Base-by-base conservation (phyloP, 1,140 invertebrate species). In the Trichoplusia ni region DNA sequence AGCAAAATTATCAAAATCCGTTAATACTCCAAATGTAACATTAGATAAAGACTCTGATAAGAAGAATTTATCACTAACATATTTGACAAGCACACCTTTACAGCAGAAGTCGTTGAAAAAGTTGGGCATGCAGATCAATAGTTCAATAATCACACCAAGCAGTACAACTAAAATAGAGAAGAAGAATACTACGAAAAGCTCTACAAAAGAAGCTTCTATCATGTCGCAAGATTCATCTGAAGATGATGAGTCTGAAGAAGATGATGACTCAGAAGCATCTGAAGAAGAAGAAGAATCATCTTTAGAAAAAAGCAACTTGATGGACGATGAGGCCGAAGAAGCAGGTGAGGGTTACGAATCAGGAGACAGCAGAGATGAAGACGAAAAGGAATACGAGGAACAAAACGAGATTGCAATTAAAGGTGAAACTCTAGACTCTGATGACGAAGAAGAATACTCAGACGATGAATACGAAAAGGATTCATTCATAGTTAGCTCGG, bases 391-490 rank as follows among this genome's bases (percentile, higher is more conserved):
- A 29, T 88, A 86, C 62, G 79, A 78, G 66, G 60, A 72, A 62
- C 77, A 87, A 46, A 77, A 90, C 70, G 81, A 88, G 71, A 80
- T 90, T 23, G 13, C 77, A 51, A 82, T 87, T 47, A 84, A 78
- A 64, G 88, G 86, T 21, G 85, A 84, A 79, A 90, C 88, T 4
- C 66, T 90, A 38, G 71, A 81, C 18, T 81, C 81, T 16, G 46
- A 49, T 31, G 81, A 88, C 27, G 80, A 84, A 11, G 80, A 84
- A 21, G 81, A 86, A 7, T 59, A 79, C 31, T 85, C 85, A 29
- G 67, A 82, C 67, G 83, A 89, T 19, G 82, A 89, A 59, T 90
- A 90, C 67, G 88, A 90, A 68, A 89, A 86, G 71, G 88, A 82
- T 64, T 90, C 88, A 4, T 90, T 90, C 70, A 51, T 89, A 19